Conservation (phyloP, 2,888 invertebrate genomes). For the Ectemnius lituratus region DNA sequence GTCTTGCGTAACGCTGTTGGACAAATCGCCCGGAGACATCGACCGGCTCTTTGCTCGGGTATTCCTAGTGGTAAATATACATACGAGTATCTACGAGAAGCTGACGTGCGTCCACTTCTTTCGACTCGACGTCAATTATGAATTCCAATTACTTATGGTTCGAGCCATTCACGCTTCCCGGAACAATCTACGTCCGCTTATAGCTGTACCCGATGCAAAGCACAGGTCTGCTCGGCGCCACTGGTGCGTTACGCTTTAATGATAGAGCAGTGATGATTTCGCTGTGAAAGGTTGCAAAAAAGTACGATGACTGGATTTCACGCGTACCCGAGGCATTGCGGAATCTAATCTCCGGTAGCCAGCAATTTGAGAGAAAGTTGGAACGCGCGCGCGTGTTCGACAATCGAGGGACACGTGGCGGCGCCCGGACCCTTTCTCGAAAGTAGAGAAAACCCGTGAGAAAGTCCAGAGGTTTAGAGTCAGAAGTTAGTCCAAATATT, state of each 20-base stretch:
- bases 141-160: background rate
- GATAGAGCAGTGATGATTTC: background rate
- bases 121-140: background rate
- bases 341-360: conserved; percentile 23
- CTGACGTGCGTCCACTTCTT: background rate
- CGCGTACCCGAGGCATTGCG: conserved; percentile 37
- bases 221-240: too few relatives aligned
- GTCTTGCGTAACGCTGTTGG: background rate
- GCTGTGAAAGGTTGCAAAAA: conserved; percentile 42
- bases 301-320: conserved; percentile 57
- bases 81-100: background rate
- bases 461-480: too few relatives aligned
- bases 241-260: too few relatives aligned
- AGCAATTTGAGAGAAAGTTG: conserved; percentile 51
- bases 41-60: background rate
- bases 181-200: background rate
- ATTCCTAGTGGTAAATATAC: background rate
- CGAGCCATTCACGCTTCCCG: background rate
- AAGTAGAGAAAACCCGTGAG: background rate
- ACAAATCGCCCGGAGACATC: conserved; percentile 1
- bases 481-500: too few relatives aligned
- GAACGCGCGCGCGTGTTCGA: background rate
- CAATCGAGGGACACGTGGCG: conserved; percentile 2
- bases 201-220: background rate
- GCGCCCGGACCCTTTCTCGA: background rate